Conservation (phyloP, 2,888 invertebrate species). For the Amblyteles armatorius region DNA sequence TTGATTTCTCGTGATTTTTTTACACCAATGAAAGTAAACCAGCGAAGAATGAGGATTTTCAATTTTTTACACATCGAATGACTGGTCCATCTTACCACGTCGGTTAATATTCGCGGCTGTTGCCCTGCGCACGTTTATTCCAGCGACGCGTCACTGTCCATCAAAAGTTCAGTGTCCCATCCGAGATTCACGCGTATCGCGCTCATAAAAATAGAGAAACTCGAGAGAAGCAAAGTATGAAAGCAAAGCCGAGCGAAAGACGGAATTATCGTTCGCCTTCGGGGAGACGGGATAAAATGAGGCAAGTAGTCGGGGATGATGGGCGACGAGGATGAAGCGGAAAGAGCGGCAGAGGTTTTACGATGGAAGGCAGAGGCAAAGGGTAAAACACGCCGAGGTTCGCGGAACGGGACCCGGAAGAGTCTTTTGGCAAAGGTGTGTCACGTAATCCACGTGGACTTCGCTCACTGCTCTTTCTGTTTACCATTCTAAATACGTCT, state of each 20-base stretch:
- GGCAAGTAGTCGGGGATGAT: constrained; percentile 48
- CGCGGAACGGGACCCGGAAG: constrained; percentile 68
- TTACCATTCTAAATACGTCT: constrained; percentile 78
- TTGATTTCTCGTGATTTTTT: too few relatives aligned
- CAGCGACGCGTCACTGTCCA: too few relatives aligned
- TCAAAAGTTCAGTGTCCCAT: background rate
- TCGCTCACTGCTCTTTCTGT: constrained; percentile 71
- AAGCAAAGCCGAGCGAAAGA: constrained; percentile 46
- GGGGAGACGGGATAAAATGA: constrained; percentile 42
- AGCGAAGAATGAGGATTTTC: too few relatives aligned
- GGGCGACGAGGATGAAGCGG: constrained; percentile 29
- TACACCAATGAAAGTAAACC: too few relatives aligned
- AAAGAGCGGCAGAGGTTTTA: constrained; percentile 29
- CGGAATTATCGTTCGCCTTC: constrained; percentile 50
- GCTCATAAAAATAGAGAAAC: background rate
- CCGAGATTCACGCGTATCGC: background rate
- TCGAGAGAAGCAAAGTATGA: constrained; percentile 1
- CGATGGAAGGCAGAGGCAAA: constrained; percentile 35
- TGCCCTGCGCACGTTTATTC: background rate
- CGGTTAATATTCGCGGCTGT: too few relatives aligned
- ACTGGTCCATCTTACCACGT: too few relatives aligned
- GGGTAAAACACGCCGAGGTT: constrained; percentile 58
- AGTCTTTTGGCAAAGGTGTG: constrained; percentile 65
- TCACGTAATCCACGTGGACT: constrained; percentile 71
- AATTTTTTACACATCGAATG: too few relatives aligned